A percentile compares a stretch with the other conserved stretches of the same genome.
Evolutionary conservation across 2,113 vertebrate genomes (phyloP).

Genomic region (Petaurus breviceps): DNA sequence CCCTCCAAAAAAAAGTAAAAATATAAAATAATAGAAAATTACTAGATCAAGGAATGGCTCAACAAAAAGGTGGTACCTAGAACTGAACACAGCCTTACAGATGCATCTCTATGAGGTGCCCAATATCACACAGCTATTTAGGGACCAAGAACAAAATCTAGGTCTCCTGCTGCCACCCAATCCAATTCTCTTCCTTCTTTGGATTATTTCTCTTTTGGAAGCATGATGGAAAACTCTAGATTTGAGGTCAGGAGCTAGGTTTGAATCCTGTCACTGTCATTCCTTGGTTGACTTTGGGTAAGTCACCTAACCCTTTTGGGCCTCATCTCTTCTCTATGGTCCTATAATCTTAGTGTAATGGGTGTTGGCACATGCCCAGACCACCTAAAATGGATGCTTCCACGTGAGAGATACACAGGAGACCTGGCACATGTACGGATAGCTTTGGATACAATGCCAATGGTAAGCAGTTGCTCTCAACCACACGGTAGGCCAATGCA

Average conservation of each 20-base stretch:
- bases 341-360: background rate
- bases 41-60: no score
- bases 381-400: background rate
- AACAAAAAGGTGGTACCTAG: background rate
- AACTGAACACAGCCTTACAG: background rate
- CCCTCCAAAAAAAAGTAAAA: no score
- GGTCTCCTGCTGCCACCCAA: background rate
- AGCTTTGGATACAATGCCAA: background rate
- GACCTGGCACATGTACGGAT: background rate
- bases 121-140: background rate
- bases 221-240: background rate
- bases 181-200: background rate
- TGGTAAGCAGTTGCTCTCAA: background rate
- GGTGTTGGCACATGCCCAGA: background rate
- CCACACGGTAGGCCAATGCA: background rate
- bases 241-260: background rate
- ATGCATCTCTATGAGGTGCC: background rate
- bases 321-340: background rate
- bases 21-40: no score
- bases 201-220: background rate
- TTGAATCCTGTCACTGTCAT: background rate
- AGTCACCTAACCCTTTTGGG: background rate
- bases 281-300: background rate
- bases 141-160: background rate
- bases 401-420: background rate